Evolutionary conservation across 2,797 vertebrate genomes (phyloP), one percentile per base, ranked within the genome.

Genomic region (Pampus argenteus): DNA sequence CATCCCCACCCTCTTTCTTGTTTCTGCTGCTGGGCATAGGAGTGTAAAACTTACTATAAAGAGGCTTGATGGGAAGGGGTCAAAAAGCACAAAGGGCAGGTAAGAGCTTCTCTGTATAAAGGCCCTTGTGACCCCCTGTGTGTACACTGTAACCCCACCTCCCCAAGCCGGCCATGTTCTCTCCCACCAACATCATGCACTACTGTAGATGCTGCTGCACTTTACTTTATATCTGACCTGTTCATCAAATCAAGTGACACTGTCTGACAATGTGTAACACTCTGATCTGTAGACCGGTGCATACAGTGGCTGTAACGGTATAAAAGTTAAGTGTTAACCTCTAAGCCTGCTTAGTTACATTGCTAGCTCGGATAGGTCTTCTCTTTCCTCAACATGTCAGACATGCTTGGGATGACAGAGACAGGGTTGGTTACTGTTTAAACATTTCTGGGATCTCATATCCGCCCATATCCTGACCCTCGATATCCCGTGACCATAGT

Each of bases 1-100:
- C 86, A 76, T 52, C 79, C 87, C 73, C 85, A 90, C 91, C 93
- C 84, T 93, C 94, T 94, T 95, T n/a, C n/a, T 88, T 96, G 93
- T 95, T 90, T 94, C 91, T 93, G 92, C 94, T 92, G 91, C 91
- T 91, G 92, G 90, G 90, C 90, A 56, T 94, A 96, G 96, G 93
- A 96, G 93, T 94, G 93, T 97, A 95, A 96, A 95, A 94, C 93
- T 97, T 93, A 94, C 93, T 91, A 92, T 96, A 96, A 95, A 96
- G 93, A 96, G 94, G 94, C 92, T 96, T 95, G 95, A 96, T 95
- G 94, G 92, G 91, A 96, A 95, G 90, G 95, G 95, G 91, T 94
- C 95, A 71, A 95, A 92, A 91, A 77, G 85, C 86, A 82, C 84
- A 31, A 92, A 92, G 89, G 90, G 93, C 94, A 96, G 96, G 96